Evolutionary conservation across 2,888 invertebrate genomes (phyloP), one percentile per base, ranked within the genome.

Genomic region (Bugulina stolonifera): DNA sequence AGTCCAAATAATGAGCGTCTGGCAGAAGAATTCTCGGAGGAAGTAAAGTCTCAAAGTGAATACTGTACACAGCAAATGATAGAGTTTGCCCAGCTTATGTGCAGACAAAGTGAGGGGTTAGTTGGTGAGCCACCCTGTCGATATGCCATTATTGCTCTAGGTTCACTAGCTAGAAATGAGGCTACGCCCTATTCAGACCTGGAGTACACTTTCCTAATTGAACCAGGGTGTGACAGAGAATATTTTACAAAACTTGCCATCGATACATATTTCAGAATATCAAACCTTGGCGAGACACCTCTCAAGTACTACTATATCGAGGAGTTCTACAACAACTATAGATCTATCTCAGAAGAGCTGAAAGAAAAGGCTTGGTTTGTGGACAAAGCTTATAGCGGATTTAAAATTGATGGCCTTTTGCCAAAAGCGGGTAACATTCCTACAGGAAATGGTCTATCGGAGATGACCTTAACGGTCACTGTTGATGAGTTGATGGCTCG

Each of bases 221-320:
- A 64, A n/a, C 14, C 22, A 14, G 32, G 32, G 29, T 14, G 32
- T 32, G 25, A 64, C 34, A 27, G n/a, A 32, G 1, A 2, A 32
- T 64, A 64, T n/a, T 64, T 64, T 64, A 5, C 10, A n/a, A 27
- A n/a, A 18, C 18, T 64, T 29, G 64, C 64, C 14, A n/a, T 64
- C 5, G 64, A 64, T 32, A 64, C 64, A 25, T 64, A 64, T 27
- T 64, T 64, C 32, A 64, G 64, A 64, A 64, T 64, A 27, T 64
- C 64, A 14, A 64, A 64, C 27, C 27, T 64, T 25, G 64, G 64
- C 5, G 64, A 64, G 32, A 64, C 64, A 14, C 29, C 64, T 29
- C 64, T 64, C 22, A 64, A 64, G n/a, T 64, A 64, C 27, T 32
- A 29, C 32, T 34, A 64, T 32, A 64, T 64, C 5, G 18, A 22